Conservation (phyloP, 2,113 vertebrate species). For the Cyprinodon variegatus region DNA sequence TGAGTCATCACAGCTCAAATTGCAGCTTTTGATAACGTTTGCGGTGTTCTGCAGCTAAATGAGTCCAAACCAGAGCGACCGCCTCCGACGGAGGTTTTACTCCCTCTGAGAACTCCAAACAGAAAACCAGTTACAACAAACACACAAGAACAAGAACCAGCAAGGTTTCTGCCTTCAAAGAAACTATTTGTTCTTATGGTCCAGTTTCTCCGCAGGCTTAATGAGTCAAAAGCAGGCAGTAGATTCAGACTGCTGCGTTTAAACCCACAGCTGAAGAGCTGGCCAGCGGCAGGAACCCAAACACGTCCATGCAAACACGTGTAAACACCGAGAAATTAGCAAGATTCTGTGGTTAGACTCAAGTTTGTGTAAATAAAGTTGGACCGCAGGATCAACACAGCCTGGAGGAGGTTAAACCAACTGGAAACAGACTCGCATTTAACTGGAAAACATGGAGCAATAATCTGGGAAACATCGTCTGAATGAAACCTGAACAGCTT, state of each 20-base stretch:
- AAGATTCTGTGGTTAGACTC: constrained; percentile 10
- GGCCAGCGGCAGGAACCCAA: background rate
- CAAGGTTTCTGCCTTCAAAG: background rate
- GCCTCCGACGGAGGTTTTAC: background rate
- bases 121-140: constrained; percentile 12
- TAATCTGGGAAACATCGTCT: background rate
- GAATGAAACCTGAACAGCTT: background rate
- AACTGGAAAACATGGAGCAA: background rate
- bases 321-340: background rate
- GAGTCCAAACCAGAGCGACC: constrained; percentile 1
- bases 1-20: background rate
- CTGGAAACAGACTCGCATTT: background rate
- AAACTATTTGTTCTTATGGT: background rate
- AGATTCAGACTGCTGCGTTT: background rate
- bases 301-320: background rate
- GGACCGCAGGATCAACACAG: constrained; percentile 17
- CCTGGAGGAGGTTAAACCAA: constrained; percentile 4
- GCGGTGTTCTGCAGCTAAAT: constrained; percentile 19
- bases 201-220: background rate
- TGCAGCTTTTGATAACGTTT: background rate
- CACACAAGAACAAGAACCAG: background rate
- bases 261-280: background rate
- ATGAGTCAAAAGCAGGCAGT: background rate
- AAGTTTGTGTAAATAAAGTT: constrained; percentile 11
- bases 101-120: background rate